Percentiles rank a stretch among this genome's conserved stretches.
These are phyloP conservation scores for Dolichoris vasculosae DNA, from an alignment of 1,140 invertebrate species.

Conservation along the genomic window DNA sequence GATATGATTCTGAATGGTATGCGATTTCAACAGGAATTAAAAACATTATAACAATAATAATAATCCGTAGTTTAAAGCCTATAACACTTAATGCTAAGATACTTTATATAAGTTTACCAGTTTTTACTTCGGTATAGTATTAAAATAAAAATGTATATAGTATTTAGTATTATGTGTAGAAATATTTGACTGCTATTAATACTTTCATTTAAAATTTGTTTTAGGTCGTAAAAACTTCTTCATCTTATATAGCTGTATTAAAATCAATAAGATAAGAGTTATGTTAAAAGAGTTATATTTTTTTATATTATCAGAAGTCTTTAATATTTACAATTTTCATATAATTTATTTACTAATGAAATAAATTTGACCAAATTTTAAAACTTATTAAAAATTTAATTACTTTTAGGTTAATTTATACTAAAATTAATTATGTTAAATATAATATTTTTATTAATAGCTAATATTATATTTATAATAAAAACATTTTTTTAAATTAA, in stretches of 20 bases:
- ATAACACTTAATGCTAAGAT: slow-evolving; percentile 14
- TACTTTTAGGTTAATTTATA: too few relatives aligned
- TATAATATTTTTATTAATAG: too few relatives aligned
- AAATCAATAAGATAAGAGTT: slow-evolving; percentile 20
- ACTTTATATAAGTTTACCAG: not conserved
- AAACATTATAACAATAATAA: slow-evolving; percentile 34
- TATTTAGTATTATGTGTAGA: not conserved
- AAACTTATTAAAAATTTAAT: too few relatives aligned
- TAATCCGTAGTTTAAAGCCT: slow-evolving; percentile 31
- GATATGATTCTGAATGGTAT: slow-evolving; percentile 46
- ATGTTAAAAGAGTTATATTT: not conserved
- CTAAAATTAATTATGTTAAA: too few relatives aligned
- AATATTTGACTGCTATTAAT: not conserved
- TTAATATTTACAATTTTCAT: too few relatives aligned
- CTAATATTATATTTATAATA: too few relatives aligned
- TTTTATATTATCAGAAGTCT: not conserved
- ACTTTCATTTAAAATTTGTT: slow-evolving; percentile 29
- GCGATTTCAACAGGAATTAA: not conserved
- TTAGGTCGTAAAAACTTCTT: slow-evolving; percentile 49
- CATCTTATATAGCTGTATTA: slow-evolving; percentile 50
- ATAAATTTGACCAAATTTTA: too few relatives aligned
- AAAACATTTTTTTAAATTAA: too few relatives aligned
- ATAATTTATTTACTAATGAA: too few relatives aligned
- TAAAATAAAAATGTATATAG: not conserved
- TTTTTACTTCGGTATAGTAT: slow-evolving; percentile 37